These are phyloP conservation scores for Flexamia atlantica DNA, from an alignment of 2,888 invertebrate genomes.

Conservation along the genomic window DNA sequence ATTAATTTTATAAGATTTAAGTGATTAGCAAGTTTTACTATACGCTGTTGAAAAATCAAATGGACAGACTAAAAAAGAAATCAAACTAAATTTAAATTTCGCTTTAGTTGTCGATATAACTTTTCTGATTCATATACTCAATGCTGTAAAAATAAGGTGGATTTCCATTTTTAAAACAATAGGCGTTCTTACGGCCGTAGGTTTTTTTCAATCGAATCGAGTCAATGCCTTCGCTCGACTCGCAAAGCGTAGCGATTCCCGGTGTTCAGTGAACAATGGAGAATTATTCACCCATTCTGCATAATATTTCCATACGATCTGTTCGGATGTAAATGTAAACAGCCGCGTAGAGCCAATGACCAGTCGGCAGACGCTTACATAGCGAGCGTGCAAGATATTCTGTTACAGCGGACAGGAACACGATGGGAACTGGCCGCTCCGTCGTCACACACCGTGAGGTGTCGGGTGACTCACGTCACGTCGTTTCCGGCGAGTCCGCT, in stretches of 20 bases:
- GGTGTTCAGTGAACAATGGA: conserved; percentile 11
- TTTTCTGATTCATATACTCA: no score
- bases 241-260: neutral
- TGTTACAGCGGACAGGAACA: neutral
- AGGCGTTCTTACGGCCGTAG: no score
- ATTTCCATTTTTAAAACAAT: no score
- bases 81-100: no score
- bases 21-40: no score
- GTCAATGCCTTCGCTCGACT: neutral
- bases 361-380: conserved; percentile 5
- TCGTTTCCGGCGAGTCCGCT: conserved; percentile 13
- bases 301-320: conserved; percentile 33
- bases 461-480: conserved; percentile 21
- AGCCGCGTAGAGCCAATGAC: neutral
- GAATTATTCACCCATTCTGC: conserved; percentile 19
- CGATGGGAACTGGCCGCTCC: neutral
- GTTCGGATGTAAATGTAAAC: conserved; percentile 19
- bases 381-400: neutral
- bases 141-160: no score
- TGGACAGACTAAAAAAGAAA: no score
- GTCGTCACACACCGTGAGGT: neutral
- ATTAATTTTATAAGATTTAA: no score
- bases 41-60: no score
- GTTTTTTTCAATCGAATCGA: neutral
- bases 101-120: no score